A percentile compares a stretch with the other conserved stretches of the same genome.
Evolutionary conservation across 2,888 invertebrate species (phyloP).

Genomic region (Dilophus febrilis): DNA sequence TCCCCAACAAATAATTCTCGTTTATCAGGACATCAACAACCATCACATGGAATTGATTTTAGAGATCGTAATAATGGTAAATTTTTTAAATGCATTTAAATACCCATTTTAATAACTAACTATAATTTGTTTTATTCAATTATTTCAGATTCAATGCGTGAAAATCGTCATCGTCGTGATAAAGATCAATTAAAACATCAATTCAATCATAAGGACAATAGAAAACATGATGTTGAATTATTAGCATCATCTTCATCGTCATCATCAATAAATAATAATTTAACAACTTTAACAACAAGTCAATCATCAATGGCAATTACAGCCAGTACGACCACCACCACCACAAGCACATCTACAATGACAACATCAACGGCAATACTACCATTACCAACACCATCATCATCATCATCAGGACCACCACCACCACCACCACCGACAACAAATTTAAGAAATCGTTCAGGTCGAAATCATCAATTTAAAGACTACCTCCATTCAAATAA

Average conservation of each 20-base stretch:
- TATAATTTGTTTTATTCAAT: background rate
- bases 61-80: slow-evolving; percentile 13
- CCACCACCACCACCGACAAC: background rate
- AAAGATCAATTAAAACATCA: too few relatives aligned
- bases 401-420: background rate
- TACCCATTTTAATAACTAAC: background rate
- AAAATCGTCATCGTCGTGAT: too few relatives aligned
- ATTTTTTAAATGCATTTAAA: background rate
- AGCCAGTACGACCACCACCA: too few relatives aligned
- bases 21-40: slow-evolving; percentile 6
- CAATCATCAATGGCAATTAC: too few relatives aligned
- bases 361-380: background rate
- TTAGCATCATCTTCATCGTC: too few relatives aligned
- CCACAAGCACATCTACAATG: too few relatives aligned
- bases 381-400: background rate
- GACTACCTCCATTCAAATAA: slow-evolving; percentile 4
- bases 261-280: too few relatives aligned
- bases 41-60: slow-evolving; percentile 4
- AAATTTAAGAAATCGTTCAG: slow-evolving; percentile 20
- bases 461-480: slow-evolving; percentile 9
- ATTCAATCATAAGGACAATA: too few relatives aligned
- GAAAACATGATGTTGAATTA: too few relatives aligned
- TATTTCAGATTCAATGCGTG: too few relatives aligned
- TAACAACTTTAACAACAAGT: too few relatives aligned
- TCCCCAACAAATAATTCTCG: slow-evolving; percentile 6